Base-by-base conservation (phyloP, 2,797 vertebrate species). In the Falco peregrinus region DNA sequence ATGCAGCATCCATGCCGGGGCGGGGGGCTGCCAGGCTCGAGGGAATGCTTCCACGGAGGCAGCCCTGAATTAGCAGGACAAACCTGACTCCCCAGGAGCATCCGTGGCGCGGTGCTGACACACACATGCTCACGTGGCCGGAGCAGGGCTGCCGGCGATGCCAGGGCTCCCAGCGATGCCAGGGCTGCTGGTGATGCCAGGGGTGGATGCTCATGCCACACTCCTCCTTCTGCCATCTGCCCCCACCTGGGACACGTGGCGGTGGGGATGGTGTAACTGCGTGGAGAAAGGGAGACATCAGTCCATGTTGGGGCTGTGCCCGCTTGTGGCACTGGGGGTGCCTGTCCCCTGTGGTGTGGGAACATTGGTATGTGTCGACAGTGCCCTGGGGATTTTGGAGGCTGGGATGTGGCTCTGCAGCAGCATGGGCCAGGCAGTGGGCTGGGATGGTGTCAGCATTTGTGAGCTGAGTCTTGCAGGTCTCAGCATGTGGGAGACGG, bases 211-310 rank as follows among this genome's bases (percentile, higher is more conserved):
- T 10, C 0, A 2, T 73, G 73, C 76, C 92, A 67, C 24, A 24
- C 48, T 80, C 89, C 75, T 90, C 24, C 94, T 29, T 5, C 80
- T 67, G 76, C 96, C 93, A 95, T 67, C 91, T 95, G 93, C 73
- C 89, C 63, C 76, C 5, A 0, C 39, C 8, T 1, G 90, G 29
- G 56, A 74, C 60, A 3, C 2, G 6, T 2, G 29, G 92, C 3
- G 0, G 28, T 2, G 2, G 25, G 54, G 50, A 54, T 4, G 3
- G 35, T 9, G 51, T 26, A 7, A 15, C 33, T 0, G 10, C 6
- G 0, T 5, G 35, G 63, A 9, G 48, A 35, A 33, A 22, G 21
- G 48, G n/a, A 37, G 54, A 8, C 13, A 18, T 19, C 11, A 4
- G 29, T 6, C 25, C 2, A 5, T 5, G 16, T 5, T 0, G 3